A percentile compares a stretch with the other conserved stretches of the same genome.
phyloP scores from a whole-genome alignment of 1,140 invertebrate species.

The Mylabris phalerata region DNA sequence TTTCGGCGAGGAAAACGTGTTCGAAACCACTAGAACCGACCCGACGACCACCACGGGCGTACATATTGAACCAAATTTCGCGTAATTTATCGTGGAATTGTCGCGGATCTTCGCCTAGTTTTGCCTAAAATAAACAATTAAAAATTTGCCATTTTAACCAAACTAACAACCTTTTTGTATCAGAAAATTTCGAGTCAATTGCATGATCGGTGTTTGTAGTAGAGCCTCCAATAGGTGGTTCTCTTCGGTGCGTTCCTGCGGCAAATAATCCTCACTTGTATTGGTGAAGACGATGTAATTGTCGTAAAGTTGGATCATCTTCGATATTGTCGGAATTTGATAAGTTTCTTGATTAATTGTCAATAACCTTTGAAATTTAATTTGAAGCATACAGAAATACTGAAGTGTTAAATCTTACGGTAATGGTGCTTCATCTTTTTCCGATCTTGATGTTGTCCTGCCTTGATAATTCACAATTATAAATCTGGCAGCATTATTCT shows the following conservation, averaged over 20 bases:
- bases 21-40: constrained; percentile 80
- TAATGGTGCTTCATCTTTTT: constrained; percentile 61
- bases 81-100: constrained; percentile 67
- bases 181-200: constrained; percentile 64
- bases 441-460: constrained; percentile 57
- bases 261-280: constrained; percentile 70
- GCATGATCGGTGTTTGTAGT: constrained; percentile 66
- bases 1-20: constrained; percentile 79
- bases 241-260: constrained; percentile 67
- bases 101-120: constrained; percentile 53
- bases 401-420: constrained; percentile 52
- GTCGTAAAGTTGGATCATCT: constrained; percentile 60
- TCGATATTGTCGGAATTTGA: constrained; percentile 59
- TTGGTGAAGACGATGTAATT: constrained; percentile 69
- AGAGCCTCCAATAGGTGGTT: constrained; percentile 67
- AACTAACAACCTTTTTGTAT: constrained; percentile 52
- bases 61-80: constrained; percentile 74
- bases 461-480: constrained; percentile 65
- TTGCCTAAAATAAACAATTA: constrained; percentile 24
- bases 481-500: constrained; percentile 59
- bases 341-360: constrained; percentile 50
- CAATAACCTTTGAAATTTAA: constrained; percentile 49
- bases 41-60: constrained; percentile 66
- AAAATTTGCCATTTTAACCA: neutral
- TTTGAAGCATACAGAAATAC: constrained; percentile 9